Evolutionary conservation across 2,888 invertebrate species (phyloP).

Genomic region (Zaprionus bogoriensis): DNA sequence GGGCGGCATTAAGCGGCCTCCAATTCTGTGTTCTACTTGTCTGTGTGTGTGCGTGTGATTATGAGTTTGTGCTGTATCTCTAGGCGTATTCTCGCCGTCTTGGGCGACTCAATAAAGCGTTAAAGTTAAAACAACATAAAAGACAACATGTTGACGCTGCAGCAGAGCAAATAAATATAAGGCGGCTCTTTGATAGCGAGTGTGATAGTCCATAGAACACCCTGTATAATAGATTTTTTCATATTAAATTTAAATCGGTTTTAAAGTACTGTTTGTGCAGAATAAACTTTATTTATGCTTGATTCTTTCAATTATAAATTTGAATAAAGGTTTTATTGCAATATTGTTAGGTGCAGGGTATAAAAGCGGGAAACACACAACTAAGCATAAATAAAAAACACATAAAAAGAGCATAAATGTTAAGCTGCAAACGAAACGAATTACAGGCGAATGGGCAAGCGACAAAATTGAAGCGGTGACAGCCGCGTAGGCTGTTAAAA

Average conservation of each 20-base stretch:
- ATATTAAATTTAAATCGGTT: too few relatives aligned
- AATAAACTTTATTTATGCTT: too few relatives aligned
- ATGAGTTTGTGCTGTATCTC: conserved; percentile 20
- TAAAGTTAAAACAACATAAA: conserved; percentile 54
- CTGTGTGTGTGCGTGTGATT: conserved; percentile 1
- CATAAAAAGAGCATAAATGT: conserved; percentile 43
- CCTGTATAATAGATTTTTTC: background rate
- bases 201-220: background rate
- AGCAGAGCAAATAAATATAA: conserved; percentile 35
- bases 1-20: conserved; percentile 34
- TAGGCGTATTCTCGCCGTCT: conserved; percentile 27
- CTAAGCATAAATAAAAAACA: conserved; percentile 38
- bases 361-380: conserved; percentile 12
- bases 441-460: background rate
- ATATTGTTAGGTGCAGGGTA: conserved; percentile 7
- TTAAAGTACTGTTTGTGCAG: too few relatives aligned
- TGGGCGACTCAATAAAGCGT: conserved; percentile 54
- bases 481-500: conserved; percentile 39
- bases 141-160: conserved; percentile 41
- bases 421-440: conserved; percentile 24
- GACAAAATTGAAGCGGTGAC: conserved; percentile 20
- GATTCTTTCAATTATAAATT: background rate
- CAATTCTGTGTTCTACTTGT: conserved; percentile 5
- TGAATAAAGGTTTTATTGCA: conserved; percentile 5
- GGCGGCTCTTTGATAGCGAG: background rate